Base-by-base conservation (phyloP, 1,140 invertebrate genomes). In the Drosophila pseudoananassae region DNA sequence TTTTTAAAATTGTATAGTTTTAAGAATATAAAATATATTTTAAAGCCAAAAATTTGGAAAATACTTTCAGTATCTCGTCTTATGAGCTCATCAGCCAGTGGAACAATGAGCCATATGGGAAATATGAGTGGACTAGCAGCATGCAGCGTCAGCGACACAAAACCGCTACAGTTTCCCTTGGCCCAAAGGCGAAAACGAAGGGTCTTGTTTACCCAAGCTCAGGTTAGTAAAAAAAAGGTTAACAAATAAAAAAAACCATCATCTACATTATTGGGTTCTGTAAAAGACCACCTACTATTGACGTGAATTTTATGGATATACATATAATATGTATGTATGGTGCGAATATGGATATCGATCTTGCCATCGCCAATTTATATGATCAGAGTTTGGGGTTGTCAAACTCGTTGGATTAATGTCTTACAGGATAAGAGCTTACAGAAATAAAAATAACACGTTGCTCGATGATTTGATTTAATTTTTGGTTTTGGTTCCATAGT, bases 151-250 rank as follows among this genome's bases (percentile, higher is more conserved):
- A 94, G 95, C 79, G 96, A 97, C 91, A 94, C 96, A 66, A 97
- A 97, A 92, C 95, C 96, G 51, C 96, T 98, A 95, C 97, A 98
- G 92, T 98, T 98, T 92, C 97, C 97, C 25, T 94, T 98, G 70
- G 95, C 97, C 10, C 97, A 98, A 92, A 93, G 97, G 75, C 93
- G 99, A 79, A 99, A 99, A 93, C 94, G 99, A 76, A 94, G 99
- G 79, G 98, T 99, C 59, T 95, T 99, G 43, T 99, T 99, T 93
- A 99, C 98, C 31, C 98, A 99, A 93, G 96, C 98, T 53, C 99
- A 99, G 94, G 95, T 96, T 83, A 46, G 43, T 46, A 46, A 46
- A 9, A 46, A 36, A n/a, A 36, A 20, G 4, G 10, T 31, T 43
- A 45, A 20, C 3, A 29, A 29, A 2, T 6, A 29, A 31, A 31